Conservation (phyloP, 2,888 invertebrate genomes). For the Pherbina coryleti region DNA sequence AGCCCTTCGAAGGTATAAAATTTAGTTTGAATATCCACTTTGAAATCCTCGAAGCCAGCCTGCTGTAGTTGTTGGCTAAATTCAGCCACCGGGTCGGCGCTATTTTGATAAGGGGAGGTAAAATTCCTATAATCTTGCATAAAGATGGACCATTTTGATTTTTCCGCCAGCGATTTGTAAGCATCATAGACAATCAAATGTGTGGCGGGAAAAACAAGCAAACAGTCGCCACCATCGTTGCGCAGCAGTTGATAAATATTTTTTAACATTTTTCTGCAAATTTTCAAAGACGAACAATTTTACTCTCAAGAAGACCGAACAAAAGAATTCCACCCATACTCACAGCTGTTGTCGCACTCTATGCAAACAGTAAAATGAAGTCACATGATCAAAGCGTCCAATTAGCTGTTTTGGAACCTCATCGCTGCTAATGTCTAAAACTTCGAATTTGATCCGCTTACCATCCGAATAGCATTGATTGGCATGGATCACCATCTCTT, state of each 20-base stretch:
- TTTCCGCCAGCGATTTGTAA: constrained; percentile 41
- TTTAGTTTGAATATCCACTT: constrained; percentile 45
- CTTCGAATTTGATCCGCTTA: constrained; percentile 68
- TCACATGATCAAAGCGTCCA: constrained; percentile 75
- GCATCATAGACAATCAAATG: constrained; percentile 46
- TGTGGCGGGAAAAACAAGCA: constrained; percentile 47
- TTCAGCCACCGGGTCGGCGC: constrained; percentile 42
- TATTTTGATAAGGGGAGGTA: constrained; percentile 45
- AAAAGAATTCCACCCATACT: background rate
- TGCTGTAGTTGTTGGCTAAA: constrained; percentile 41
- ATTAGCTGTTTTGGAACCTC: constrained; percentile 70
- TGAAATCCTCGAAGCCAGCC: constrained; percentile 43
- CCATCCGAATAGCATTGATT: constrained; percentile 70
- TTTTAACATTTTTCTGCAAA: constrained; percentile 44
- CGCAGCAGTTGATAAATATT: constrained; percentile 48
- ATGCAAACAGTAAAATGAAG: constrained; percentile 83
- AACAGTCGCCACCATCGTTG: constrained; percentile 45
- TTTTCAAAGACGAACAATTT: no score
- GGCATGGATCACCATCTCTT: constrained; percentile 79
- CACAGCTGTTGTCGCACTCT: constrained; percentile 77
- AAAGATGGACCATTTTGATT: constrained; percentile 45
- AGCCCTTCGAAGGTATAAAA: constrained; percentile 45
- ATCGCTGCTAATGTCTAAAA: constrained; percentile 71
- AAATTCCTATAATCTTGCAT: constrained; percentile 47
- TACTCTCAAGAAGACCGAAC: no score